A percentile compares a stretch with the other conserved stretches of the same genome.
These are phyloP conservation scores for Iselma pallidipennis DNA, from an alignment of 2,888 invertebrate species.

Conservation along the genomic window DNA sequence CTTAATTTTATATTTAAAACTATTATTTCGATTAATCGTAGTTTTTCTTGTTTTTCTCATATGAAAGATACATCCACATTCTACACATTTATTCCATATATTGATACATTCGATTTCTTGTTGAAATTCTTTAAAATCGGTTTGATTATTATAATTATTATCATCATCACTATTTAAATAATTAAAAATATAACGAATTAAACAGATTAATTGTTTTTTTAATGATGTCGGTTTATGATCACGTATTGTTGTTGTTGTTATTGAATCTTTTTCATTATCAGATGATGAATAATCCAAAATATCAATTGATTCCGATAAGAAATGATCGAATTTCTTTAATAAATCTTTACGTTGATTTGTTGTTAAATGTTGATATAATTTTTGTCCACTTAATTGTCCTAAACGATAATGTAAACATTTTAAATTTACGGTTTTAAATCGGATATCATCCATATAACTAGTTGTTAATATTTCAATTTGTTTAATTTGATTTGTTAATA, in stretches of 20 bases:
- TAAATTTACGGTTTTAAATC: constrained; percentile 66
- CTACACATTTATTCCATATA: constrained; percentile 62
- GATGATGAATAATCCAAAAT: constrained; percentile 61
- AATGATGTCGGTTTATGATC: constrained; percentile 53
- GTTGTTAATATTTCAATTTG: constrained; percentile 69
- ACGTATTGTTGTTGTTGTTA: constrained; percentile 31
- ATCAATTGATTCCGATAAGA: constrained; percentile 42
- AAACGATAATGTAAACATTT: constrained; percentile 68
- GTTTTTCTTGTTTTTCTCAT: constrained; percentile 59
- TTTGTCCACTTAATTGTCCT: constrained; percentile 65
- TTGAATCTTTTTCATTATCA: constrained; percentile 59
- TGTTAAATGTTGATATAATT: constrained; percentile 56
- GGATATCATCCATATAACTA: constrained; percentile 70
- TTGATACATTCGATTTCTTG: constrained; percentile 63
- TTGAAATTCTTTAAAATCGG: constrained; percentile 50
- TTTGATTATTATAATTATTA: neutral
- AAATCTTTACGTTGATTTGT: constrained; percentile 10
- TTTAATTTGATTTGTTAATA: constrained; percentile 62
- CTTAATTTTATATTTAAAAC: constrained; percentile 41
- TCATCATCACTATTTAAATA: constrained; percentile 39
- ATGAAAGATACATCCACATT: constrained; percentile 69
- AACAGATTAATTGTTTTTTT: constrained; percentile 57
- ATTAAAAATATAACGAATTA: constrained; percentile 52
- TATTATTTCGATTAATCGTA: constrained; percentile 56
- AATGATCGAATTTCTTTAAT: constrained; percentile 41